Percentiles rank a stretch among this genome's conserved stretches.
Conservation (phyloP, 1,140 invertebrate genomes). For the Polypedilum pembai region DNA sequence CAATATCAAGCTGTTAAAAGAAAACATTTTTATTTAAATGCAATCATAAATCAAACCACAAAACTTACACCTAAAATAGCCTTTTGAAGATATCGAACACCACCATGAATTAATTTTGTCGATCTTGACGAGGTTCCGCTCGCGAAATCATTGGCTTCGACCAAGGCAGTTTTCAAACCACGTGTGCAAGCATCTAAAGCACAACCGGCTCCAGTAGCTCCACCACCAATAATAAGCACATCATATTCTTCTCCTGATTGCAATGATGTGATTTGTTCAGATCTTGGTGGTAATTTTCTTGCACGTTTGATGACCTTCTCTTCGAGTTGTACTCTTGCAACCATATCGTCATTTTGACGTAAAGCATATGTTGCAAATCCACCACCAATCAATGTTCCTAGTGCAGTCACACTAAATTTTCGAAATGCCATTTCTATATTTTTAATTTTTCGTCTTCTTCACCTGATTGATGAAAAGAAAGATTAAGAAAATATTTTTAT, state of each 20-base stretch:
- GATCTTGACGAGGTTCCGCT: conserved; percentile 93
- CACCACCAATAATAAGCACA: conserved; percentile 91
- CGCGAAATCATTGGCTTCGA: conserved; percentile 96
- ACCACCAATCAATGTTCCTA: conserved; percentile 39
- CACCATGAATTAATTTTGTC: conserved; percentile 99
- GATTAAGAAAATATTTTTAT: too few relatives aligned
- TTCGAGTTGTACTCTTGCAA: conserved; percentile 41
- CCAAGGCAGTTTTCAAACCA: conserved; percentile 89
- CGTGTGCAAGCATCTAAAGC: conserved; percentile 84
- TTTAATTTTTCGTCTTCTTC: too few relatives aligned
- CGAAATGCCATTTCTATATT: conserved; percentile 36
- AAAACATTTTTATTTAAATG: not conserved
- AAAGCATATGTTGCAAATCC: conserved; percentile 38
- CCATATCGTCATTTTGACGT: conserved; percentile 36
- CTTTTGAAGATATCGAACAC: conserved; percentile 95
- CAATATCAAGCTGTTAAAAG: conserved; percentile 70
- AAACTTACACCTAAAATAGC: conserved; percentile 68
- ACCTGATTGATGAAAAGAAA: too few relatives aligned
- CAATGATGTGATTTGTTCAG: conserved; percentile 72
- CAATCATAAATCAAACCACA: not conserved
- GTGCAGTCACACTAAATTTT: conserved; percentile 40
- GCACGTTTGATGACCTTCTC: conserved; percentile 49
- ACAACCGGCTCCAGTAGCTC: conserved; percentile 88
- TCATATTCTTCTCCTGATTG: conserved; percentile 74
- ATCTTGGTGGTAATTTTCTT: conserved; percentile 65